These are phyloP conservation scores for Acromyrmex heyeri DNA, from an alignment of 1,140 invertebrate species.

Conservation along the genomic window DNA sequence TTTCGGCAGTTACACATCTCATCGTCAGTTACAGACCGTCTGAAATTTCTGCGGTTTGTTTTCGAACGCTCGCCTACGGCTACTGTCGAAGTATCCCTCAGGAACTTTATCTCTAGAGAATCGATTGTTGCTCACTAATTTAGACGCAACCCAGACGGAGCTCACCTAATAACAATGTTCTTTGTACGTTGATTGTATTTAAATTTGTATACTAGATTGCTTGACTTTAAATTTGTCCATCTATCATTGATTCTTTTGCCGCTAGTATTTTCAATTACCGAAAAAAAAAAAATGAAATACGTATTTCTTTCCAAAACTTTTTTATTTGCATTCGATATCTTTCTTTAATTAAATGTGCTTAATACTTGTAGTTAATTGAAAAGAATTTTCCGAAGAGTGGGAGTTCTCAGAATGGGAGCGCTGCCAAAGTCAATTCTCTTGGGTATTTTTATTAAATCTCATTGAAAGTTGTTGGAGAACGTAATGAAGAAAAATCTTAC, in stretches of 20 bases:
- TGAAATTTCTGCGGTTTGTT: conserved; percentile 67
- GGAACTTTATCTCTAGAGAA: not conserved
- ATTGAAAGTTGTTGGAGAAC: conserved; percentile 15
- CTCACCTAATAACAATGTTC: conserved; percentile 14
- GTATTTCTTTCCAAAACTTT: not conserved
- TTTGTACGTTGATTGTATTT: not conserved
- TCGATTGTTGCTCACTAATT: conserved; percentile 24
- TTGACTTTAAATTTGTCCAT: not conserved
- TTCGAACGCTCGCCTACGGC: conserved; percentile 16
- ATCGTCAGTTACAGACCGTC: conserved; percentile 51
- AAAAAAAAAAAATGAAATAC: not conserved
- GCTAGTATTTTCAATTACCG: not conserved
- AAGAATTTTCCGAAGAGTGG: not conserved
- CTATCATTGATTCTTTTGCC: not conserved
- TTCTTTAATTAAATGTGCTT: not conserved
- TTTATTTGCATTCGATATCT: not conserved
- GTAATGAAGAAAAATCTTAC: conserved; percentile 9
- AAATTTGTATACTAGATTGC: not conserved
- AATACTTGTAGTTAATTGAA: not conserved
- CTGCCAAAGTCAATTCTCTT: not conserved
- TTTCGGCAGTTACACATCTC: conserved; percentile 37
- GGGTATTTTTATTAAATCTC: conserved; percentile 23
- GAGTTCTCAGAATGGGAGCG: not conserved
- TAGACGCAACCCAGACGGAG: not conserved
- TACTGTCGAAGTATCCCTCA: not conserved